These are phyloP conservation scores for Adineta ricciae DNA, from an alignment of 2,888 invertebrate genomes.

Conservation along the genomic window DNA sequence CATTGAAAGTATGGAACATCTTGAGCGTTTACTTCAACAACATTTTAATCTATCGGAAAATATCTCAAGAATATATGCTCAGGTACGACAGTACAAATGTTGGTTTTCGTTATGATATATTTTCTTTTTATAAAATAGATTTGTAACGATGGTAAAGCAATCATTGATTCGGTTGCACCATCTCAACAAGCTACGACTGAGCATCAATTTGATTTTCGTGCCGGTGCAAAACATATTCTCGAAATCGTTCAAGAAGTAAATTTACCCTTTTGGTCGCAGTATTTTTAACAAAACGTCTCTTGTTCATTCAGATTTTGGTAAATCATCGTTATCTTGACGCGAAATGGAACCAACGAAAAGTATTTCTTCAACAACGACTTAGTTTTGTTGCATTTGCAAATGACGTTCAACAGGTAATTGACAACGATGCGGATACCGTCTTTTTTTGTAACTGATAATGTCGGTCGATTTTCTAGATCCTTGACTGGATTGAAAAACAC, in stretches of 20 bases:
- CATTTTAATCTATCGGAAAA: constrained; percentile 88
- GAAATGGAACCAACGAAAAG: constrained; percentile 84
- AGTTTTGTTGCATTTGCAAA: constrained; percentile 86
- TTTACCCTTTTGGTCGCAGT: background rate
- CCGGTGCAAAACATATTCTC: constrained; percentile 83
- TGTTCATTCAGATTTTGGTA: constrained; percentile 62
- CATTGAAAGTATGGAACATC: constrained; percentile 63
- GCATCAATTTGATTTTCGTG: constrained; percentile 72
- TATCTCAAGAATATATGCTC: constrained; percentile 87
- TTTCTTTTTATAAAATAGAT: constrained; percentile 42
- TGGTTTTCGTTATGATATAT: background rate
- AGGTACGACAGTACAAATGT: no score
- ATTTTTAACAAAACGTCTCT: no score
- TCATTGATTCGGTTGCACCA: constrained; percentile 55
- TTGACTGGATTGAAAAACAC: constrained; percentile 92
- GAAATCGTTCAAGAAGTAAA: constrained; percentile 77
- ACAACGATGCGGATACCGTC: no score
- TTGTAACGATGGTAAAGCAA: constrained; percentile 51
- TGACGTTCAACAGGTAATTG: constrained; percentile 74
- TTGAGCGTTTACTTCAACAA: constrained; percentile 81
- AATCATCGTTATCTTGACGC: constrained; percentile 86
- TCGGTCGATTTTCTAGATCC: constrained; percentile 57
- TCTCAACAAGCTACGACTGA: constrained; percentile 48
- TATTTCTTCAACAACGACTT: constrained; percentile 82
- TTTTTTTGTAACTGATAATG: background rate